Percentiles rank a stretch among this genome's conserved stretches.
Evolutionary conservation across 2,888 invertebrate species (phyloP).

Genomic region (Agrilus cyanescens): DNA sequence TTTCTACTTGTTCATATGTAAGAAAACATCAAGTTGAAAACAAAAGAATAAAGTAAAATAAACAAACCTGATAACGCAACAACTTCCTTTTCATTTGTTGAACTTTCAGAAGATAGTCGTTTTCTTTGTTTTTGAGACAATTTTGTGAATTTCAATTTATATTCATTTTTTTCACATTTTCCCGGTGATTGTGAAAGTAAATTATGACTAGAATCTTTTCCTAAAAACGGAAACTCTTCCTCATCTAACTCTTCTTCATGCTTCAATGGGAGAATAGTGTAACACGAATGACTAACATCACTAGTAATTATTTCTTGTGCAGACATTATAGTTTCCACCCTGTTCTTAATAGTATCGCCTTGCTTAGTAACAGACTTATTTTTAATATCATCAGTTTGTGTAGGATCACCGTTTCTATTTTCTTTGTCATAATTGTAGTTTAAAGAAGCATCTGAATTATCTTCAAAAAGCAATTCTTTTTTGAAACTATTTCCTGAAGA

Average conservation of each 20-base stretch:
- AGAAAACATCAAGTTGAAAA: too few species aligned
- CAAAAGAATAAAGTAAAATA: slow-evolving; percentile 1
- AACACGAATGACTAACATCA: slow-evolving; percentile 17
- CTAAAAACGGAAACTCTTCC: slow-evolving; percentile 32
- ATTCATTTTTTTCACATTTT: slow-evolving; percentile 24
- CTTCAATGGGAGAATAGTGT: slow-evolving; percentile 11
- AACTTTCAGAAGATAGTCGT: slow-evolving; percentile 42
- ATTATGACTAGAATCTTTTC: slow-evolving; percentile 15
- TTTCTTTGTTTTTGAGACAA: slow-evolving; percentile 55
- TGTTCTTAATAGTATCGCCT: neutral
- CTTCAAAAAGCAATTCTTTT: neutral
- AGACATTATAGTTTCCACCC: slow-evolving; percentile 24
- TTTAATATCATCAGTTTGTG: slow-evolving; percentile 1
- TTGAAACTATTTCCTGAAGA: slow-evolving; percentile 15
- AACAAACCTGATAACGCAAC: slow-evolving; percentile 9
- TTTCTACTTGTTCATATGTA: neutral
- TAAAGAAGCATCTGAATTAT: too few species aligned
- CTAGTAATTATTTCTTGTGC: slow-evolving; percentile 22
- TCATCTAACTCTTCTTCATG: slow-evolving; percentile 23
- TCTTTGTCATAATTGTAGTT: too few species aligned
- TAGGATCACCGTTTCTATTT: slow-evolving; percentile 3
- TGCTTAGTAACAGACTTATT: neutral
- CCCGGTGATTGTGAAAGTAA: slow-evolving; percentile 15
- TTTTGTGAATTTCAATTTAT: slow-evolving; percentile 32
- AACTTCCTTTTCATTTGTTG: slow-evolving; percentile 19